Conservation (phyloP, 2,888 invertebrate genomes). For the Tribolium freemani region DNA sequence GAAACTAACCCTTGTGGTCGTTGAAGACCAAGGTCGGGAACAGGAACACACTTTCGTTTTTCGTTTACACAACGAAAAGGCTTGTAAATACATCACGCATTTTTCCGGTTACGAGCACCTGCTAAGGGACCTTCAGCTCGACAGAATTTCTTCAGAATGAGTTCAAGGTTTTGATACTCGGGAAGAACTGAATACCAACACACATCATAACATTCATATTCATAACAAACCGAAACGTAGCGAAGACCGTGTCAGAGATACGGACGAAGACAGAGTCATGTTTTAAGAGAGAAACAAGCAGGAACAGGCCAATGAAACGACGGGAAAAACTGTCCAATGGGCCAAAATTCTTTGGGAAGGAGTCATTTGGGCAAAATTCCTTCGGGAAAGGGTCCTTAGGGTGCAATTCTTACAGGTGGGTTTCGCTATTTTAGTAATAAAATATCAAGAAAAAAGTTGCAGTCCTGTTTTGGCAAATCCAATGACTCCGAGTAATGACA, state of each 20-base stretch:
- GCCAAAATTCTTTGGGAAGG: slow-evolving; percentile 61
- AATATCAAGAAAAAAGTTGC: neutral
- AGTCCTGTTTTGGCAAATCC: slow-evolving; percentile 67
- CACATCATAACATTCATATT: slow-evolving; percentile 90
- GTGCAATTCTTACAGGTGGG: slow-evolving; percentile 66
- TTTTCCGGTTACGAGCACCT: slow-evolving; percentile 94
- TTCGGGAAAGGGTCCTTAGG: slow-evolving; percentile 69
- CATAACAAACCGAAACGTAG: slow-evolving; percentile 94
- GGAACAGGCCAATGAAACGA: slow-evolving; percentile 56
- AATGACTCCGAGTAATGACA: slow-evolving; percentile 65
- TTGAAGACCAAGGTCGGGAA: slow-evolving; percentile 96
- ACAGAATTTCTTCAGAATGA: slow-evolving; percentile 98
- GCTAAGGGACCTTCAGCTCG: slow-evolving; percentile 90
- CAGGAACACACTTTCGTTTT: slow-evolving; percentile 99
- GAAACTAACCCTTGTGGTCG: slow-evolving; percentile 95
- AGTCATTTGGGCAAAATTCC: slow-evolving; percentile 59
- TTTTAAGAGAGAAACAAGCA: slow-evolving; percentile 84
- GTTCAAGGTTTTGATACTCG: slow-evolving; percentile 91
- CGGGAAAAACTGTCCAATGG: too few species aligned
- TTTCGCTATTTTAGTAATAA: neutral
- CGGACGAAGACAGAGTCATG: slow-evolving; percentile 92
- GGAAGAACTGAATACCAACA: slow-evolving; percentile 97
- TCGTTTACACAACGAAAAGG: slow-evolving; percentile 94
- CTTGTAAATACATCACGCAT: slow-evolving; percentile 99
- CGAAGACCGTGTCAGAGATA: slow-evolving; percentile 93